phyloP scores from a whole-genome alignment of 2,888 invertebrate species.

The Boloria euphrosyne region DNA sequence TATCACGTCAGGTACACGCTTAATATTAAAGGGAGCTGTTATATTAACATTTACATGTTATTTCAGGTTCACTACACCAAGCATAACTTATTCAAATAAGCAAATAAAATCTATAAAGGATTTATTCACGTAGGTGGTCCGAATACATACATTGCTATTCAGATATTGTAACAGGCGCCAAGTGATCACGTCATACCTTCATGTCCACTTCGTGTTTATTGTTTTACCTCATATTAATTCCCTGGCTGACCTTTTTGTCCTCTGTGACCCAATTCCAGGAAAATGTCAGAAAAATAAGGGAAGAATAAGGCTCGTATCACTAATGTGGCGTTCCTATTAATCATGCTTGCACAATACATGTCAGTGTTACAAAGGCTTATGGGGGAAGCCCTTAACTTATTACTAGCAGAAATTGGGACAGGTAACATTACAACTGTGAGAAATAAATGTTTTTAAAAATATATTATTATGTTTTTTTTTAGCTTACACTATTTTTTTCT shows the following conservation, averaged over 20 bases:
- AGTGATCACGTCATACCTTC: conserved; percentile 17
- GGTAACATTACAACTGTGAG: conserved; percentile 11
- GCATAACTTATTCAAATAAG: conserved; percentile 29
- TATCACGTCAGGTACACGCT: conserved; percentile 17
- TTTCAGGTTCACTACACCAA: conserved; percentile 25
- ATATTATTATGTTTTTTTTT: too few species aligned
- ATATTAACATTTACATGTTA: conserved; percentile 32
- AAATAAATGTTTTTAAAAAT: background rate
- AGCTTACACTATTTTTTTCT: too few species aligned
- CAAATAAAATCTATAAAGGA: conserved; percentile 31
- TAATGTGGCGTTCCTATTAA: conserved; percentile 70
- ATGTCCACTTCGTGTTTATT: conserved; percentile 28
- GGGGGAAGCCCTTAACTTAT: conserved; percentile 63
- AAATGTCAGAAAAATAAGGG: conserved; percentile 59
- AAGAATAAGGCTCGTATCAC: conserved; percentile 64
- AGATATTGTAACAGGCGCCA: conserved; percentile 5
- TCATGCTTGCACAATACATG: conserved; percentile 75
- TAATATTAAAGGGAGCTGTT: conserved; percentile 30
- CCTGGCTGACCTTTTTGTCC: conserved; percentile 48
- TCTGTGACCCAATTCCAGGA: conserved; percentile 63
- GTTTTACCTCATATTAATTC: conserved; percentile 39
- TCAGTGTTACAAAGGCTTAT: conserved; percentile 58
- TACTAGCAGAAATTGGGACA: conserved; percentile 32
- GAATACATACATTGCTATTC: conserved; percentile 14
- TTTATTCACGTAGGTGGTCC: conserved; percentile 33